phyloP scores from a whole-genome alignment of 2,797 vertebrate genomes.

The Typhlichthys subterraneus region DNA sequence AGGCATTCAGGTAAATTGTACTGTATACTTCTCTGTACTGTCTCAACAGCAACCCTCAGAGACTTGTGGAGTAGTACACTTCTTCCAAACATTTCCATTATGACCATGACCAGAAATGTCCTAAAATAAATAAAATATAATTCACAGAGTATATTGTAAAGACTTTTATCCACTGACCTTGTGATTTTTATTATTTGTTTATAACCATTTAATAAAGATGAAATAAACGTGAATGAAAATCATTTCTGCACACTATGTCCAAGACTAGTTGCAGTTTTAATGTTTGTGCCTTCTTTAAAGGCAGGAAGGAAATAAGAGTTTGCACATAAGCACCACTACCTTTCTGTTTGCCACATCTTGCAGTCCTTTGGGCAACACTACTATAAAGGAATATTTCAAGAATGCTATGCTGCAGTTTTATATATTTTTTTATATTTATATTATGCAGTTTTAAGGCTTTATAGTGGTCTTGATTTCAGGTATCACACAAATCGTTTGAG shows the following conservation, averaged over 20 bases:
- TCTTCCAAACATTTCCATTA: background rate
- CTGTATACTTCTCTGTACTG: too few species aligned
- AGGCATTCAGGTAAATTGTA: too few species aligned
- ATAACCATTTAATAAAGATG: background rate
- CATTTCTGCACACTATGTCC: background rate
- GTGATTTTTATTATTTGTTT: constrained; percentile 21
- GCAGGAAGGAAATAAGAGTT: constrained; percentile 43
- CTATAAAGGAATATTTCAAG: constrained; percentile 11
- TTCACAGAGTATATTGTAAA: constrained; percentile 25
- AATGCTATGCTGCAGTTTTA: constrained; percentile 20
- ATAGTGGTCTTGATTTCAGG: too few species aligned
- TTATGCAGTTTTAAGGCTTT: too few species aligned
- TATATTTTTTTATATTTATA: too few species aligned
- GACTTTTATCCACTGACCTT: constrained; percentile 15
- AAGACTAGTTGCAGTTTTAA: too few species aligned
- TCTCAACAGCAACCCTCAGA: too few species aligned
- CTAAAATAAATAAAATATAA: constrained; percentile 16
- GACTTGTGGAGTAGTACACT: background rate
- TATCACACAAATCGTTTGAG: too few species aligned
- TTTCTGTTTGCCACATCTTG: constrained; percentile 39
- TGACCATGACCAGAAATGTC: constrained; percentile 15
- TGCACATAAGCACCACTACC: constrained; percentile 18
- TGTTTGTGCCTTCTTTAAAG: background rate
- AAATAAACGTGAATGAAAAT: background rate
- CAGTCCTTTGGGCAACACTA: background rate